Base-by-base conservation (phyloP, 2,888 invertebrate genomes). In the Drosophila pseudotakahashii region DNA sequence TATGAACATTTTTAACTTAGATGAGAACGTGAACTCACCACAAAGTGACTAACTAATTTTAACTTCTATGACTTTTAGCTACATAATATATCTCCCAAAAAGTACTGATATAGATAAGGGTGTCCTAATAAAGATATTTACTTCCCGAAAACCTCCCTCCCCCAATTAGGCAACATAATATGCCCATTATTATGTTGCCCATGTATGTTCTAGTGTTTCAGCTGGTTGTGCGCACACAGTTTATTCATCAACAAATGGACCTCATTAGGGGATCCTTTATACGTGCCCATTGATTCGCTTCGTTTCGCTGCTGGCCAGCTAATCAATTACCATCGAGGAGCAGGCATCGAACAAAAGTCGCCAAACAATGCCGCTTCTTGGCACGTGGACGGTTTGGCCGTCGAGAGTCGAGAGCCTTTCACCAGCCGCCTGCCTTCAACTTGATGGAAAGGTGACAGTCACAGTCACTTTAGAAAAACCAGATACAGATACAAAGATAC, bases 361-460 rank as follows among this genome's bases (percentile, higher is more conserved):
- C 70, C 51, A 67, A 80, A 88, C 85, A 82, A 82, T 89, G 73
- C 84, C 70, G 51, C 67, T 73, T 66, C 64, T 72, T 66, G 68
- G 89, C 86, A 87, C 86, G 86, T 89, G 86, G 89, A 75, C 74
- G 73, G 51, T 66, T 52, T 73, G 73, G 51, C 68, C 52, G 44
- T 54, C 64, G 58, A 75, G 68, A 70, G 73, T 52, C 64, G 60
- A 75, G 68, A 70, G 73, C 76, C 89, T 82, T 89, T 89, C 82
- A 76, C 82, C 83, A 26, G 87, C 66, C 70, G 70, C 70, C 61
- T 58, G 69, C 51, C 69, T 54, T 69, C 59, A 73, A 37, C 45
- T 76, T 87, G 86, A 87, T 89, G 85, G 89, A 89, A 89, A 87
- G 86, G 85, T 89, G 86, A 84, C 89, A 87, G 85, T 87, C 87